Percentiles rank a stretch among this genome's conserved stretches.
Conservation (phyloP, 2,888 invertebrate species). For the Agrochola lota region DNA sequence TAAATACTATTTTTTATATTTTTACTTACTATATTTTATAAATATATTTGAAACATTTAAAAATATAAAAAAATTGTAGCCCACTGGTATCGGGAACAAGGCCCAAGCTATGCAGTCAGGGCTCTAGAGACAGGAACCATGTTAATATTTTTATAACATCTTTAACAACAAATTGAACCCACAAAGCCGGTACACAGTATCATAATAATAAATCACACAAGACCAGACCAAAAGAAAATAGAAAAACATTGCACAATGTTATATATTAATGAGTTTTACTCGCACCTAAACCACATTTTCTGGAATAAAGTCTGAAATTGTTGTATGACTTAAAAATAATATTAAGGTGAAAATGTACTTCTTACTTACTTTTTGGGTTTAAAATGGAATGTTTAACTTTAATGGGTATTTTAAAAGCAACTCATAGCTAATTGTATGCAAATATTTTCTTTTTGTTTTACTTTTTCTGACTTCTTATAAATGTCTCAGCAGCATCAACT, state of each 20-base stretch:
- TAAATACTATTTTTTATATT: too few species aligned
- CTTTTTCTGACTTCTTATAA: not conserved
- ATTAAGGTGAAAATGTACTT: not conserved
- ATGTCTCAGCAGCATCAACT: not conserved
- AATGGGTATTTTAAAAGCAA: not conserved
- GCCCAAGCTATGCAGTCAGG: too few species aligned
- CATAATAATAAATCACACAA: conserved; percentile 11
- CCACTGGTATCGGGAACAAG: too few species aligned
- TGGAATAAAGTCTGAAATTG: not conserved
- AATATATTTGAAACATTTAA: too few species aligned
- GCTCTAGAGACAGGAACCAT: too few species aligned
- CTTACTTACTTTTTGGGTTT: not conserved
- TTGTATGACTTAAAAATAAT: conserved; percentile 8
- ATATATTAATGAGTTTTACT: conserved; percentile 29
- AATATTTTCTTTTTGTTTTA: not conserved
- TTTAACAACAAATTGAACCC: not conserved
- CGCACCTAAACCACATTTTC: conserved; percentile 10
- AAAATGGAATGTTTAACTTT: not conserved
- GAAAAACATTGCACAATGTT: conserved; percentile 5
- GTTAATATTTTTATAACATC: not conserved
- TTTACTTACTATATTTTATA: too few species aligned
- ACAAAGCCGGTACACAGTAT: not conserved
- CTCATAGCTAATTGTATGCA: not conserved
- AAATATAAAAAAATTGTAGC: too few species aligned
- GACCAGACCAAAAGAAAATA: conserved; percentile 7